A percentile compares a stretch with the other conserved stretches of the same genome.
Evolutionary conservation across 2,113 vertebrate species (phyloP).

Genomic region (Pleuronectes platessa): DNA sequence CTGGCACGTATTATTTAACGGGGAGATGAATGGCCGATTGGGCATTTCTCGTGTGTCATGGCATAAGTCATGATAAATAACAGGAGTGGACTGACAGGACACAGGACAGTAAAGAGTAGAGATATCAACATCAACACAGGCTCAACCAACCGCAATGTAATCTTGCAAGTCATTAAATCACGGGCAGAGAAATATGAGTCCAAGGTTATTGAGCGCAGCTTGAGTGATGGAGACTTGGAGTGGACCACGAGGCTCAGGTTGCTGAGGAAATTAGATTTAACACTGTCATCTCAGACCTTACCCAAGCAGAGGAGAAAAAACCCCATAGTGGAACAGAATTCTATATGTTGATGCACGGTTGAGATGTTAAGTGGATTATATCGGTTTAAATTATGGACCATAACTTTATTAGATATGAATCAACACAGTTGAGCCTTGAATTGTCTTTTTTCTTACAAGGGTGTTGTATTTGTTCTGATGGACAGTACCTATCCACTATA

Average conservation of each 20-base stretch:
- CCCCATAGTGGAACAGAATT: slow-evolving; percentile 37
- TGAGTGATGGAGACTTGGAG: slow-evolving; percentile 78
- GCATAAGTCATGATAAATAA: slow-evolving; percentile 79
- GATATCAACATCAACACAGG: slow-evolving; percentile 77
- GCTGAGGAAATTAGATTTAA: slow-evolving; percentile 80
- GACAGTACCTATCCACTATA: slow-evolving; percentile 33
- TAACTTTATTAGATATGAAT: slow-evolving; percentile 51
- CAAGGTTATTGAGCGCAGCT: slow-evolving; percentile 81
- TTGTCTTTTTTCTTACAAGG: slow-evolving; percentile 6
- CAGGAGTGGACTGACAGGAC: slow-evolving; percentile 53
- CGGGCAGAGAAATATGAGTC: slow-evolving; percentile 80
- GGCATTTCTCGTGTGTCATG: slow-evolving; percentile 72
- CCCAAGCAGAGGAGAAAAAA: slow-evolving; percentile 25
- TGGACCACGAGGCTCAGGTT: slow-evolving; percentile 70
- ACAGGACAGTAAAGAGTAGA: slow-evolving; percentile 70
- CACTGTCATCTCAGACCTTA: slow-evolving; percentile 62
- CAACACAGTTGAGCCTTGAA: not conserved
- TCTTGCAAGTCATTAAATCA: slow-evolving; percentile 83
- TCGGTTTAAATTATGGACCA: slow-evolving; percentile 32
- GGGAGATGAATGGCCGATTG: slow-evolving; percentile 77
- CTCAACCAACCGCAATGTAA: slow-evolving; percentile 72
- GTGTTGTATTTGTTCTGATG: slow-evolving; percentile 29
- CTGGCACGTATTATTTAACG: slow-evolving; percentile 78
- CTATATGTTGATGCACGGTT: slow-evolving; percentile 52
- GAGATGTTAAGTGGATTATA: slow-evolving; percentile 20